Conservation (phyloP, 2,797 vertebrate species). For the Peromyscus nudipes region DNA sequence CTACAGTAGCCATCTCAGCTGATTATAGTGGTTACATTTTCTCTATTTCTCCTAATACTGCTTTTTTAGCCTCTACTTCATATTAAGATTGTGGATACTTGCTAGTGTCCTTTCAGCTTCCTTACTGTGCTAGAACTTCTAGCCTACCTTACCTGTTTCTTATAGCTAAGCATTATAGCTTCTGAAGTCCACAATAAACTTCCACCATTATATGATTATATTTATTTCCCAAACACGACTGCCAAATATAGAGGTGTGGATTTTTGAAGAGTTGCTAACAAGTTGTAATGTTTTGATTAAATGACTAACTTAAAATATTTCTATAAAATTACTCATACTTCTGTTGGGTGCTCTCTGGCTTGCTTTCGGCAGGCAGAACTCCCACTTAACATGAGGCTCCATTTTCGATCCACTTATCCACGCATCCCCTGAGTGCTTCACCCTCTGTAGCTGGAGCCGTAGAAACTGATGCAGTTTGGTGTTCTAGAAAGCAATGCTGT, state of each 20-base stretch:
- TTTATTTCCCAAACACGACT: slow-evolving; percentile 63
- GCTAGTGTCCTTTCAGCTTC: slow-evolving; percentile 21
- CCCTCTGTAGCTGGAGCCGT: background rate
- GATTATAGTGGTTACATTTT: background rate
- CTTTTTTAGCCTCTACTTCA: slow-evolving; percentile 18
- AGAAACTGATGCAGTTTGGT: background rate
- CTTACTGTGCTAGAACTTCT: slow-evolving; percentile 25
- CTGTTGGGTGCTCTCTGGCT: slow-evolving; percentile 13
- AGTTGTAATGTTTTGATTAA: slow-evolving; percentile 52
- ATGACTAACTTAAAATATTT: slow-evolving; percentile 63
- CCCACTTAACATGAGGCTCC: slow-evolving; percentile 35
- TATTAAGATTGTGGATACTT: slow-evolving; percentile 43
- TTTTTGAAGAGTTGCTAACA: slow-evolving; percentile 53
- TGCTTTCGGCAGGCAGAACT: slow-evolving; percentile 39
- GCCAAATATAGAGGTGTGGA: slow-evolving; percentile 42
- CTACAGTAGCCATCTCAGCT: background rate
- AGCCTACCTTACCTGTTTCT: slow-evolving; percentile 31
- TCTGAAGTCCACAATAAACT: slow-evolving; percentile 49
- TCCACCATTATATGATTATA: slow-evolving; percentile 35
- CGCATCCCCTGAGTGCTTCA: slow-evolving; percentile 41
- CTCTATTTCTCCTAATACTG: slow-evolving; percentile 1
- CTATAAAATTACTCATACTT: slow-evolving; percentile 57
- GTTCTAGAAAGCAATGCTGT: slow-evolving; percentile 27
- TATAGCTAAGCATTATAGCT: background rate
- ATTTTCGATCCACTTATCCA: slow-evolving; percentile 45